Base-by-base conservation (phyloP, 2,797 vertebrate genomes). In the Micrastur ruficollis region DNA sequence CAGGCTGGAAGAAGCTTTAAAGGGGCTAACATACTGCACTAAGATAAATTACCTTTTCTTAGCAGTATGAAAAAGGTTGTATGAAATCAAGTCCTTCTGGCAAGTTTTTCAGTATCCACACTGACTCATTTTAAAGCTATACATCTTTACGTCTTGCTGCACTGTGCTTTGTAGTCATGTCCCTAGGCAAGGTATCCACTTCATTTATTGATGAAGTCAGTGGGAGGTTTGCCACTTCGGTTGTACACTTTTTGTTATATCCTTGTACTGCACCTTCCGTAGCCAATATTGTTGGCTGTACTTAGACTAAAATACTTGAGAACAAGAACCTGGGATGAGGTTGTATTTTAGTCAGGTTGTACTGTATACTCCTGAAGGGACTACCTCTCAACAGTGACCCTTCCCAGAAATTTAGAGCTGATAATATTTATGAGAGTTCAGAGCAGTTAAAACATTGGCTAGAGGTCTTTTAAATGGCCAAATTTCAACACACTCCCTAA, bases 351-450 rank as follows among this genome's bases (percentile, higher is more conserved):
- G 44, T 88, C 88, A 82, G 65, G 22, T 86, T 71, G 63, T 82
- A 79, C 32, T 67, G 8, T 80, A 71, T 86, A 87, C 25, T 92
- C 56, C 90, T 92, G 61, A 85, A 85, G 86, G 83, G 74, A 87
- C 71, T 89, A 50, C 53, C 18, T 92, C 91, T 91, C 84, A 80
- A 16, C n/a, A 38, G 65, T 81, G 86, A 92, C 46, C 44, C 36
- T 87, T 89, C 91, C 74, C 78, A 89, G 81, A 93, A 94, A 85
- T 90, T 70, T 79, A 89, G 59, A 81, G 49, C 63, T 78, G 83
- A 36, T 95, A 92, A 89, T 93, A 96, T 95, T 95, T 95, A 95
- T 92, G 68, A 74, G 76, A 84, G n/a, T 95, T 80, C 52, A 55
- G 76, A 84, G 67, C 44, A 80, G 40, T 70, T 93, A 83, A 95